Conservation (phyloP, 2,113 vertebrate genomes). For the Garra rufa region DNA sequence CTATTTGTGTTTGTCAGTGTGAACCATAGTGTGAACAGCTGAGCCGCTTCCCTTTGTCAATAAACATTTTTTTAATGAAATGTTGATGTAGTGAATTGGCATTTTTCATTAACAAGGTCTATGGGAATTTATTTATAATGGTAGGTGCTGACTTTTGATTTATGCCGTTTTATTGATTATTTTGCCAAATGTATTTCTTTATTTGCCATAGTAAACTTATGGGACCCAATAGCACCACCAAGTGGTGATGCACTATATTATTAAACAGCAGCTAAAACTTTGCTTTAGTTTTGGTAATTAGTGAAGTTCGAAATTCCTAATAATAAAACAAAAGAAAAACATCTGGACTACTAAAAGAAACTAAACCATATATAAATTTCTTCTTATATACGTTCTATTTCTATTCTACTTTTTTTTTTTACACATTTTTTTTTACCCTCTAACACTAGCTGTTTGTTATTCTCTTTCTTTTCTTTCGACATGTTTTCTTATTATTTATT, state of each 20-base stretch:
- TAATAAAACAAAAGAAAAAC: too few species aligned
- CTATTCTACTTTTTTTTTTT: too few species aligned
- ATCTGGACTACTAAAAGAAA: too few species aligned
- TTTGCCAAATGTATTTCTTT: background rate
- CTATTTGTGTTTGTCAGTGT: background rate
- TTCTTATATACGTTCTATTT: too few species aligned
- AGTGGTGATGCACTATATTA: background rate
- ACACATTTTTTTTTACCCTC: too few species aligned
- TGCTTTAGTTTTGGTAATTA: background rate
- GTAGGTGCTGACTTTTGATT: background rate
- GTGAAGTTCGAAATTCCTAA: background rate
- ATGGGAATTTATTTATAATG: background rate
- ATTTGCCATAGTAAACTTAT: background rate
- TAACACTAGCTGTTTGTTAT: too few species aligned
- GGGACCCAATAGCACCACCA: background rate
- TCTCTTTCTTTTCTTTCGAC: too few species aligned
- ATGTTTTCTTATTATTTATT: too few species aligned
- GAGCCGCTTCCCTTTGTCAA: background rate
- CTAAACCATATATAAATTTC: too few species aligned
- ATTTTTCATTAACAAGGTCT: too few species aligned
- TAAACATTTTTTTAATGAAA: background rate
- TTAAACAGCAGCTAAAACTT: background rate
- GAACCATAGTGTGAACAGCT: background rate
- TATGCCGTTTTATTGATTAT: background rate
- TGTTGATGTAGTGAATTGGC: background rate